Evolutionary conservation across 1,140 invertebrate species (phyloP).

Genomic region (Pseudomyrmex dendroicus): DNA sequence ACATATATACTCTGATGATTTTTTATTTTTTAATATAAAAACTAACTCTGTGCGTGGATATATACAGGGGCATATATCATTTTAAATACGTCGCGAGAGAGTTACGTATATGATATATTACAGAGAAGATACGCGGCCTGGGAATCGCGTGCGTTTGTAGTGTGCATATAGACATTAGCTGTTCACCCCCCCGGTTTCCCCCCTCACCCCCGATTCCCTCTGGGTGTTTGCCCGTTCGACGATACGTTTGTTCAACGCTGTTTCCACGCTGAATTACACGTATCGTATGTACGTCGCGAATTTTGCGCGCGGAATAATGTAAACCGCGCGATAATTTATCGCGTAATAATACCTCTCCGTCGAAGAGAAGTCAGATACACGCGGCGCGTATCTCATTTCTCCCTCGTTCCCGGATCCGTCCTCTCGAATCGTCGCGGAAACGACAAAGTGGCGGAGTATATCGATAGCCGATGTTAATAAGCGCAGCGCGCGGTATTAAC

Average conservation of each 20-base stretch:
- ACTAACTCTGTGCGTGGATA: neutral
- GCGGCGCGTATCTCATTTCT: neutral
- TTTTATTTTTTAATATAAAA: conserved; percentile 1
- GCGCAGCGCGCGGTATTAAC: conserved; percentile 11
- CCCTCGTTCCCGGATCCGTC: neutral
- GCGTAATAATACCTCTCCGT: neutral
- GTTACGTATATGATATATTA: conserved; percentile 52
- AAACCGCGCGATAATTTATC: conserved; percentile 13
- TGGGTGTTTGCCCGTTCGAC: conserved; percentile 66
- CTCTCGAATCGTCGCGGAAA: neutral
- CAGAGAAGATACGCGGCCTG: conserved; percentile 44
- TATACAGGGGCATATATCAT: conserved; percentile 8
- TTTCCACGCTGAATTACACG: conserved; percentile 51
- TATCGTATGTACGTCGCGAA: conserved; percentile 39
- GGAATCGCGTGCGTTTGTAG: conserved; percentile 36
- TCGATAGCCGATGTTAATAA: conserved; percentile 44
- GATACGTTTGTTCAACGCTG: conserved; percentile 53
- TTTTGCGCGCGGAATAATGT: conserved; percentile 35
- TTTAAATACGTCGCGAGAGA: conserved; percentile 35
- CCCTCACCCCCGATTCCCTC: conserved; percentile 48
- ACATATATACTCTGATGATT: no score
- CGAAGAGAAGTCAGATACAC: neutral
- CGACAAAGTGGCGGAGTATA: neutral
- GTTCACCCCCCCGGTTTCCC: no score
- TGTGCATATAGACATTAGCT: conserved; percentile 69